A percentile compares a stretch with the other conserved stretches of the same genome.
phyloP scores from a whole-genome alignment of 2,113 vertebrate species.

The Cyanoderma ruficeps region DNA sequence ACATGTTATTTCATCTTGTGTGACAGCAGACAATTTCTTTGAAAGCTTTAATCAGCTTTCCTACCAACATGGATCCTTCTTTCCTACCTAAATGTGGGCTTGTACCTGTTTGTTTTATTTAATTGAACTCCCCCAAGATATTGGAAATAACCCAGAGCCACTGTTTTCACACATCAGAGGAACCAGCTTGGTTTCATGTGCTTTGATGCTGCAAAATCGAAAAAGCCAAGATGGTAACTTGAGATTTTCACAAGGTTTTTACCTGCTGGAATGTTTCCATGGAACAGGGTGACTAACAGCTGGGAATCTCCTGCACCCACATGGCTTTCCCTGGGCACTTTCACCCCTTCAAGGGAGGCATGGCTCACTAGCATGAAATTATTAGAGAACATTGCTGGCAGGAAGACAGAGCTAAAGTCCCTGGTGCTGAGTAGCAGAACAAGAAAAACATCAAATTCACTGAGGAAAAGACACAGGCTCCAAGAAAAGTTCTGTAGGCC shows the following conservation, averaged over 20 bases:
- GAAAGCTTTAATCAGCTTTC: not conserved
- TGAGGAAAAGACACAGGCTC: not conserved
- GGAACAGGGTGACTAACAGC: not conserved
- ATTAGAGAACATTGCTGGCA: not conserved
- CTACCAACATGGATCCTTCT: not conserved
- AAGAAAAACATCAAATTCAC: not conserved
- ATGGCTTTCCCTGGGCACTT: not conserved
- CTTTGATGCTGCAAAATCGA: not conserved
- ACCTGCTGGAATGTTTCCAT: not conserved
- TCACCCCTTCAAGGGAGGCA: not conserved
- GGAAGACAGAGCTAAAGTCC: not conserved
- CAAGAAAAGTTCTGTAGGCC: not conserved
- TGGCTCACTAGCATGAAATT: not conserved
- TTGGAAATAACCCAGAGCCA: not conserved
- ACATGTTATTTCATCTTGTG: not conserved
- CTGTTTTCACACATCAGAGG: rapidly evolving
- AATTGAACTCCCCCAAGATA: not conserved
- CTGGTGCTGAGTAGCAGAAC: not conserved
- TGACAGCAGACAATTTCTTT: not conserved
- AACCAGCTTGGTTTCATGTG: not conserved
- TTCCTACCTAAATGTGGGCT: not conserved
- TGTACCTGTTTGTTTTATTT: not conserved
- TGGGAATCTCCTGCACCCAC: not conserved
- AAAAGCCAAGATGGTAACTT: not conserved
- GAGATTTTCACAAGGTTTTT: not conserved